Base-by-base conservation (phyloP, 1,140 invertebrate genomes). In the Lethocerus indicus region DNA sequence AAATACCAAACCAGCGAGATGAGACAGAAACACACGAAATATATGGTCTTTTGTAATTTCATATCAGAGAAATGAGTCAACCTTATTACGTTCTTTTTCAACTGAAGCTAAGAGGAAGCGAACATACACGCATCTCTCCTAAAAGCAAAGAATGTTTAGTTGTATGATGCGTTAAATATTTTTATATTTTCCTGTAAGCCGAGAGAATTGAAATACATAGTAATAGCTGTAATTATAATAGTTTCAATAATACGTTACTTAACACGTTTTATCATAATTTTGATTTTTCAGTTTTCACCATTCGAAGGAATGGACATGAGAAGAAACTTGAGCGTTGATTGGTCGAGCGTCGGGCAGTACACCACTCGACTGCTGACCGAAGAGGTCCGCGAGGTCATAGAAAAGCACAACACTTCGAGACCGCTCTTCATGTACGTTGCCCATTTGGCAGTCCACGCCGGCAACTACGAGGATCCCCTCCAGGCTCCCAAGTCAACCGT, bases 391-490 rank as follows among this genome's bases (percentile, higher is more conserved):
- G 54, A 61, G n/a, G 62, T 76, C 4, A 77, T 79, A n/a, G 49
- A 58, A 3, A 60, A 61, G 3, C 75, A 78, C 46, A 58, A 74
- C 36, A 50, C 48, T 0, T 41, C 52, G 1, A 60, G 61, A 50
- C 74, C 77, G 0, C 53, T 79, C 21, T 79, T 73, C 61, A 61
- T 80, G 1, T 72, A 77, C 56, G 52, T 80, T n/a, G 64, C 72
- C 2, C 74, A 79, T 57, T 59, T 72, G 2, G 74, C 75, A 0
- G 64, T 69, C 2, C 78, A 80, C 55, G 55, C 66, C 14, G 69
- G 53, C 43, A 2, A 58, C 18, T 58, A 57, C 12, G 39, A 54
- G 0, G 53, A 58, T 27, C 64, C 69, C 9, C 57, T 77, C 2
- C 70, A 78, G 62, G 76, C 75, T 21, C 75, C 73, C 2, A 55